A percentile compares a stretch with the other conserved stretches of the same genome.
Conservation (phyloP, 2,888 invertebrate genomes). For the Nymphalis polychloros region DNA sequence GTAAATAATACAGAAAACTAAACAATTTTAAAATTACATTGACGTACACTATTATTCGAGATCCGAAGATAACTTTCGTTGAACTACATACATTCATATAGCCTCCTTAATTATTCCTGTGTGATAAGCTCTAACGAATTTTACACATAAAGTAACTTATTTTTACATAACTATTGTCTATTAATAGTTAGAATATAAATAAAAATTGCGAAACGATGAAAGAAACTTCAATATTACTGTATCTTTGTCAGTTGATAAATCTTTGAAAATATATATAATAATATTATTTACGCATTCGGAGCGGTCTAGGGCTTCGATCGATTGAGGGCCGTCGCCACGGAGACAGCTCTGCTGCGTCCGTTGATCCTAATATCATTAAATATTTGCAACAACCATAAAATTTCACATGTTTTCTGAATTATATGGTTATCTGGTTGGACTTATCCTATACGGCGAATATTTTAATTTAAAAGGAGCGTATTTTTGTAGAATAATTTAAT, state of each 20-base stretch:
- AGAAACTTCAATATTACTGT: too few relatives aligned
- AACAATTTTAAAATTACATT: background rate
- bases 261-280: background rate
- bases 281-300: conserved; percentile 19
- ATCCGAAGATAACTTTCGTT: background rate
- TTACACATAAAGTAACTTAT: too few relatives aligned
- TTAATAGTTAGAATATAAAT: too few relatives aligned
- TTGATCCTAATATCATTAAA: conserved; percentile 19
- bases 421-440: background rate
- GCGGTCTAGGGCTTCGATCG: conserved; percentile 47
- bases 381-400: background rate
- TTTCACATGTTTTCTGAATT: too few relatives aligned
- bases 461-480: background rate
- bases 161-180: too few relatives aligned
- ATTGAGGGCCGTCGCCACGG: conserved; percentile 53
- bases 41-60: background rate
- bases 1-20: background rate
- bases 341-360: conserved; percentile 33
- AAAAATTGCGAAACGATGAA: too few relatives aligned
- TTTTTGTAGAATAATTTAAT: too few relatives aligned
- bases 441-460: background rate
- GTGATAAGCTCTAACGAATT: too few relatives aligned
- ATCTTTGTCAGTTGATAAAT: too few relatives aligned
- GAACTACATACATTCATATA: too few relatives aligned
- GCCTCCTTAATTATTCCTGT: too few relatives aligned